Evolutionary conservation across 2,797 vertebrate genomes (phyloP), one percentile per base, ranked within the genome.

Genomic region (Simalia tracyae): DNA sequence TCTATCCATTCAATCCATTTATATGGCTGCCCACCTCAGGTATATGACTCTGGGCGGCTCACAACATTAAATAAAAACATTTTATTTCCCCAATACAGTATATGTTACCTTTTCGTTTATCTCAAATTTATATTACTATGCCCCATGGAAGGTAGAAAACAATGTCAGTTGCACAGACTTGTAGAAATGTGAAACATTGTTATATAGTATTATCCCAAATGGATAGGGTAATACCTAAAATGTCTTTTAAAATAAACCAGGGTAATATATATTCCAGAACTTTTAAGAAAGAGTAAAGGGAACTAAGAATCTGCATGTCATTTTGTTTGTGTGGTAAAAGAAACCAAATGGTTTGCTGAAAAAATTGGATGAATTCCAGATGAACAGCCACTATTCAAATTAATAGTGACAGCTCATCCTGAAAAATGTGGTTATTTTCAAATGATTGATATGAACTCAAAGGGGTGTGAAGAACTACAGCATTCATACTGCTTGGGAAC

Each of bases 391-490:
- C 95, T 96, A 95, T 95, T 97, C 95, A 97, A 97, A 98, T 97
- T 96, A 96, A 97, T 95, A 97, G 96, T 97, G 97, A 97, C 97
- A 97, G 96, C 95, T 97, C 95, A 96, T 96, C 96, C 95, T 94
- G 94, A 93, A 95, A 97, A 96, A 97, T 96, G 94, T 96, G n/a
- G 95, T 96, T 97, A 96, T 97, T 98, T 97, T 97, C 96, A 94
- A 96, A 94, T 97, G 97, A 98, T 94, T 97, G 97, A 98, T 97
- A 97, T 94, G 95, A 97, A 96, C 95, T 97, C 97, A 98, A 97
- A 97, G 93, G 95, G 91, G 94, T 97, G 96, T 97, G 97, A 97
- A 97, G 96, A 96, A 95, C 95, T 93, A 90, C 84, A 94, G 92
- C 93, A 94, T 94, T 95, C 96, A 93, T 94, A 93, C 85, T 96